A percentile compares a stretch with the other conserved stretches of the same genome.
phyloP scores from a whole-genome alignment of 2,113 vertebrate species.

The Marmota flaviventris region DNA sequence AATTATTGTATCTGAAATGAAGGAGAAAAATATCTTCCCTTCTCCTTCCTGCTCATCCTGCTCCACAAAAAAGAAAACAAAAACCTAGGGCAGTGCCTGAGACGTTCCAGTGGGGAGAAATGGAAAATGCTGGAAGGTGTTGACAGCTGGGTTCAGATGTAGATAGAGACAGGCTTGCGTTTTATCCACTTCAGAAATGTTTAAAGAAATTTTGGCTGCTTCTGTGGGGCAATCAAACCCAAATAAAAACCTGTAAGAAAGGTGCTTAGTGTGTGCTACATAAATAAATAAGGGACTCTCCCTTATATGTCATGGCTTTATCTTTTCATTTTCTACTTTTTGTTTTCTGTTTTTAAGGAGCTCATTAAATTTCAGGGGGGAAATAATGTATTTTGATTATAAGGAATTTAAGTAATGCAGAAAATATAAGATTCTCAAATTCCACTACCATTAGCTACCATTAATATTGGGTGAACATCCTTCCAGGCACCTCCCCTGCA shows the following conservation, averaged over 20 bases:
- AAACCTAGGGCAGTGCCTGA: not conserved
- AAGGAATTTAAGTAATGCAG: conserved; percentile 20
- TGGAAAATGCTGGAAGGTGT: not conserved
- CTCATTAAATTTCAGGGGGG: not conserved
- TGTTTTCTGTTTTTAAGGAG: not conserved
- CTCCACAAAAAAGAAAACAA: not conserved
- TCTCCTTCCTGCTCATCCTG: not conserved
- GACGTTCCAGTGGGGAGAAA: not conserved
- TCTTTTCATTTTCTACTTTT: not conserved
- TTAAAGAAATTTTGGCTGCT: conserved; percentile 48
- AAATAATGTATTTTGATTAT: not conserved
- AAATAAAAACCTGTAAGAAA: conserved; percentile 11
- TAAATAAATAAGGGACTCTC: fast-evolving
- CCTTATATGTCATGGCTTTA: too few species aligned
- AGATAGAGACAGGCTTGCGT: not conserved
- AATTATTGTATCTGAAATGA: conserved; percentile 68
- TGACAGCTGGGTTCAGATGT: conserved; percentile 46
- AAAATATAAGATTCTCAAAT: not conserved
- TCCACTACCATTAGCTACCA: not conserved
- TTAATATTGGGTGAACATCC: not conserved
- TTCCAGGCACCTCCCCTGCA: not conserved
- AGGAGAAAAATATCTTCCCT: not conserved
- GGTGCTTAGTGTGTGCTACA: fast-evolving
- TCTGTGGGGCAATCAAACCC: not conserved
- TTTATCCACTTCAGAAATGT: conserved; percentile 23